These are phyloP conservation scores for Geopemphigus sp. DNA, from an alignment of 1,140 invertebrate species.

Conservation along the genomic window DNA sequence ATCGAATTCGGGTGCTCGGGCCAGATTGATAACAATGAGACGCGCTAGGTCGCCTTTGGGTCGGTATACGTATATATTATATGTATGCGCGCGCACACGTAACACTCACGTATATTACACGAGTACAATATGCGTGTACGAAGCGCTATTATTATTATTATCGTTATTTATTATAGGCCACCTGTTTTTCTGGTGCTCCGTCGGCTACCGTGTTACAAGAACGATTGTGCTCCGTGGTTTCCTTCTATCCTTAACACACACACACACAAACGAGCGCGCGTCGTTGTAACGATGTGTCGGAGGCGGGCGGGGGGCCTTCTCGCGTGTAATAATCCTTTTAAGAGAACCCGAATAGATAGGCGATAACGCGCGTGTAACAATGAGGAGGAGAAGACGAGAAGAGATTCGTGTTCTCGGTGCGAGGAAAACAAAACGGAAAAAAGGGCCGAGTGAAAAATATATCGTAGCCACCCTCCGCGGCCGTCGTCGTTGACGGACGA, in stretches of 20 bases:
- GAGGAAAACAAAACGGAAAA: not conserved
- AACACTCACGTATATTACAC: not conserved
- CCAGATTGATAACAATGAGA: constrained; percentile 27
- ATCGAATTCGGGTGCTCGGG: constrained; percentile 35
- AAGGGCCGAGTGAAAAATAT: constrained; percentile 5
- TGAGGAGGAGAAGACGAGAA: not conserved
- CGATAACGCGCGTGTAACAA: constrained; percentile 44
- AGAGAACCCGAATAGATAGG: constrained; percentile 24
- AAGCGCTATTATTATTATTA: constrained; percentile 35
- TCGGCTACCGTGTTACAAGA: constrained; percentile 42
- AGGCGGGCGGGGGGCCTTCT: not conserved
- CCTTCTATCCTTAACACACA: no score
- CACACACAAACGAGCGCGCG: no score
- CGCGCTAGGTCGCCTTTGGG: not conserved
- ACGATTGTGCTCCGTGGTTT: constrained; percentile 18
- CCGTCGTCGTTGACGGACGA: constrained; percentile 33
- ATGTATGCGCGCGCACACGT: not conserved
- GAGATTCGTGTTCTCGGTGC: constrained; percentile 25
- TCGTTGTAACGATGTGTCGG: no score
- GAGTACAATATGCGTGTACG: not conserved
- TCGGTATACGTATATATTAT: not conserved
- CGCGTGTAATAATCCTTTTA: constrained; percentile 28
- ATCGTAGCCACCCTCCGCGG: not conserved
- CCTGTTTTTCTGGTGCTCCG: constrained; percentile 33
- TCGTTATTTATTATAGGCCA: constrained; percentile 45